Base-by-base conservation (phyloP, 30 jellyfish, hydroid and myxozoan genomes). In the Clytia hemisphaerica region DNA sequence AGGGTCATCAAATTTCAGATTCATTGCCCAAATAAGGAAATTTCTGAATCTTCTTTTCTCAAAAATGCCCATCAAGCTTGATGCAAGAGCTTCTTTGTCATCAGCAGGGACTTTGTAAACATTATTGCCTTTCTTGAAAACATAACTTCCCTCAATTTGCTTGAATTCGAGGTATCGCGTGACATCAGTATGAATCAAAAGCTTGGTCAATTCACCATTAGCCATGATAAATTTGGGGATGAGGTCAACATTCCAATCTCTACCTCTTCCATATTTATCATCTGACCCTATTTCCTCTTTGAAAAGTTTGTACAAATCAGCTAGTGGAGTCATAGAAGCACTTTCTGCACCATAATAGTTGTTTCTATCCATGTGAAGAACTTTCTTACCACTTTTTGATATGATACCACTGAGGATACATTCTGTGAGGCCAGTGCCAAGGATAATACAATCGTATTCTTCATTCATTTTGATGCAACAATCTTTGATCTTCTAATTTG, bases 341-440 rank as follows among this genome's bases (percentile, higher is more conserved):
- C 93, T 76, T 32, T 92, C 99, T 24, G 93, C 99, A 1, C 99
- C 99, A 84, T 92, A 92, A 55, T 92, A 92, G 57, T 83, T 50
- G 67, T 92, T 92, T 87, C 88, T 92, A 81, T 92, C 99, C 96
- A 84, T 92, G 71, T 92, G 99, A 24, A 92, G 83, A 16, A 92
- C 96, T 58, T 92, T 92, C 75, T 80, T 83, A 27, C 99, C 99
- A 50, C 84, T 84, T 9, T 86, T 94, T 19, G 99, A 92, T 44
- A 92, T 65, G n/a, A 92, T 59, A 0, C 99, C 99, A 73, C 99
- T 92, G 32, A 92, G 73, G 44, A 92, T 83, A 71, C 99, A 92
- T 69, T 92, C 99, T 25, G 94, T 74, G 5, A 92, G 88, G 59
- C 99, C 99, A 47, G 99, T 92, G 29, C 99, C 99, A 7, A 92